A percentile compares a stretch with the other conserved stretches of the same genome.
These are phyloP conservation scores for Microcebus lehilahytsara DNA, from an alignment of 2,113 vertebrate species.

Conservation along the genomic window DNA sequence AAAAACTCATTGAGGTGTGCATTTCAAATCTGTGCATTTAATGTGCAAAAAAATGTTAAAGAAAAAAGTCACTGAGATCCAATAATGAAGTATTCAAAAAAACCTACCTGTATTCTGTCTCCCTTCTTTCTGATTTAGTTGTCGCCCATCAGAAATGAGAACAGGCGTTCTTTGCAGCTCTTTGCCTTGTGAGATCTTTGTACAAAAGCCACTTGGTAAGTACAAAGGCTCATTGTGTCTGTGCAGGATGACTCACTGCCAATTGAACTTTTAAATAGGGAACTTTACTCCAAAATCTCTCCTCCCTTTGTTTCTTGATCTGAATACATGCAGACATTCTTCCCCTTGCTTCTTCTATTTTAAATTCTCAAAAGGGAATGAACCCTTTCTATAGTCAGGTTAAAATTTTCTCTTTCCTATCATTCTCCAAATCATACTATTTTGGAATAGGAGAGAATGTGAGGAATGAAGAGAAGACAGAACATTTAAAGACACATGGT, in stretches of 20 bases:
- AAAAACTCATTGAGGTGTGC: not conserved
- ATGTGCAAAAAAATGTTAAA: not conserved
- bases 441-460: not conserved
- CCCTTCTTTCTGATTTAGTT: conserved; percentile 64
- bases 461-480: not conserved
- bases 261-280: conserved; percentile 73
- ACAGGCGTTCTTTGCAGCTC: conserved; percentile 54
- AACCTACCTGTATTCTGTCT: conserved; percentile 33
- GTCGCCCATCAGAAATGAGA: conserved; percentile 50
- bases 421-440: not conserved
- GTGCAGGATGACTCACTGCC: conserved; percentile 67
- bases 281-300: conserved; percentile 63
- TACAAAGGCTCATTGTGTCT: conserved; percentile 70
- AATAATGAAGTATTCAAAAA: conserved; percentile 69
- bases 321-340: conserved; percentile 57
- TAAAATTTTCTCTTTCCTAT: conserved; percentile 16
- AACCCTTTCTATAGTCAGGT: not conserved
- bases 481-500: not conserved
- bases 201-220: conserved; percentile 64
- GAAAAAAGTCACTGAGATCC: conserved; percentile 17
- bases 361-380: conserved; percentile 55
- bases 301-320: conserved; percentile 70
- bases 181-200: conserved; percentile 62
- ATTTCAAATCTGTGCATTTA: conserved; percentile 47
- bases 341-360: not conserved